phyloP scores from a whole-genome alignment of 2,797 vertebrate genomes.

The Protosalanx chinensis region DNA sequence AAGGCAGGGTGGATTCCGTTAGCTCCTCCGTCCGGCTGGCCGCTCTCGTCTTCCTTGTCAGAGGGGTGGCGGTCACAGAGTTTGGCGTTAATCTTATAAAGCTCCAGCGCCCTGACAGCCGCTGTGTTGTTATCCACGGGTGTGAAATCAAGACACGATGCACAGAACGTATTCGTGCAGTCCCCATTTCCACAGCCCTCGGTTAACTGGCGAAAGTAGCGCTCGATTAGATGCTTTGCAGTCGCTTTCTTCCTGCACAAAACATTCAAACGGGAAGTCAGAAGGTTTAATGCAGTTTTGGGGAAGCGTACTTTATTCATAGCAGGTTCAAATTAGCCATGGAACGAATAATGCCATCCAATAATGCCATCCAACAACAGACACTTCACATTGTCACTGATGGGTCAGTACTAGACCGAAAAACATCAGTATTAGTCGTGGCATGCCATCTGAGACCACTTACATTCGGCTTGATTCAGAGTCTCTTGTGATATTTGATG shows the following conservation, averaged over 20 bases:
- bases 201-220: constrained; percentile 99
- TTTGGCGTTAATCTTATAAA: constrained; percentile 98
- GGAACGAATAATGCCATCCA: neutral
- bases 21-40: constrained; percentile 80
- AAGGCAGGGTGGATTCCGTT: constrained; percentile 78
- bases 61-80: constrained; percentile 95
- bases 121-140: constrained; percentile 97
- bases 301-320: neutral
- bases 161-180: constrained; percentile 98
- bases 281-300: constrained; percentile 73
- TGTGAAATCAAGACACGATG: constrained; percentile 88
- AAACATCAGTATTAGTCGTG: neutral
- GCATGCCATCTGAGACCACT: constrained; percentile 63
- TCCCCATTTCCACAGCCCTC: constrained; percentile 99
- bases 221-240: constrained; percentile 99
- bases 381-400: too few species aligned
- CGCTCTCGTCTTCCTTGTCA: constrained; percentile 86
- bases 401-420: too few species aligned
- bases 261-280: constrained; percentile 80
- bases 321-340: neutral
- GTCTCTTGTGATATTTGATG: constrained; percentile 82
- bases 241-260: constrained; percentile 97
- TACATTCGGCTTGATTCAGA: constrained; percentile 97
- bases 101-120: constrained; percentile 95
- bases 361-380: too few species aligned